Evolutionary conservation across 1,140 invertebrate genomes (phyloP).

Genomic region (Neodiprion virginianus): DNA sequence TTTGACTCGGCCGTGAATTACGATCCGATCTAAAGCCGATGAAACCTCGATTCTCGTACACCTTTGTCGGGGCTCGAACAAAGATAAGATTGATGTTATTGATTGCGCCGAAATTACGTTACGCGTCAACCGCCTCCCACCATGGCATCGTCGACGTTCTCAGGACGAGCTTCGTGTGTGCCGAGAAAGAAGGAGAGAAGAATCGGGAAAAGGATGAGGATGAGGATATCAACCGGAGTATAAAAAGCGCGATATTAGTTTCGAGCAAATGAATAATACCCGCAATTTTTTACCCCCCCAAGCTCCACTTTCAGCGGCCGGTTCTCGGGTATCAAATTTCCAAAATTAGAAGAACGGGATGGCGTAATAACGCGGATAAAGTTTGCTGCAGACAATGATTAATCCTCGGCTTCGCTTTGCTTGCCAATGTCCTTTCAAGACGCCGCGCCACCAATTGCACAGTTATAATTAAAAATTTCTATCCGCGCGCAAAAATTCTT

Average conservation of each 20-base stretch:
- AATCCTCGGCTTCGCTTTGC: neutral
- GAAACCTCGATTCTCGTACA: neutral
- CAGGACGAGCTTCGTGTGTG: too few relatives aligned
- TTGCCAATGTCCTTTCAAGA: too few relatives aligned
- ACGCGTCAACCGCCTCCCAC: neutral
- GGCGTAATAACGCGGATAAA: neutral
- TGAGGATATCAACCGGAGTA: too few relatives aligned
- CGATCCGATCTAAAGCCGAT: neutral
- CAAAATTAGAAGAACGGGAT: neutral
- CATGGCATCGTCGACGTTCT: neutral
- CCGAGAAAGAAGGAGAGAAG: neutral
- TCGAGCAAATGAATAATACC: neutral
- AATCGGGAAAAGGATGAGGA: neutral
- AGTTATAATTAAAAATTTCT: neutral
- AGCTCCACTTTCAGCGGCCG: neutral
- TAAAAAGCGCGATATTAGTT: conserved; percentile 1
- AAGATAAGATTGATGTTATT: conserved; percentile 8
- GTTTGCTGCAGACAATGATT: neutral
- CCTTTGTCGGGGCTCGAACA: neutral
- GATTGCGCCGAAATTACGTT: conserved; percentile 1
- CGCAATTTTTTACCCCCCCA: neutral
- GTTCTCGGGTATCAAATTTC: neutral
- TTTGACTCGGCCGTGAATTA: conserved; percentile 1
- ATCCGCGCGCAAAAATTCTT: neutral
- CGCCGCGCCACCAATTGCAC: too few relatives aligned